Conservation (phyloP, 2,888 invertebrate species). For the Parthenolecanium corni region DNA sequence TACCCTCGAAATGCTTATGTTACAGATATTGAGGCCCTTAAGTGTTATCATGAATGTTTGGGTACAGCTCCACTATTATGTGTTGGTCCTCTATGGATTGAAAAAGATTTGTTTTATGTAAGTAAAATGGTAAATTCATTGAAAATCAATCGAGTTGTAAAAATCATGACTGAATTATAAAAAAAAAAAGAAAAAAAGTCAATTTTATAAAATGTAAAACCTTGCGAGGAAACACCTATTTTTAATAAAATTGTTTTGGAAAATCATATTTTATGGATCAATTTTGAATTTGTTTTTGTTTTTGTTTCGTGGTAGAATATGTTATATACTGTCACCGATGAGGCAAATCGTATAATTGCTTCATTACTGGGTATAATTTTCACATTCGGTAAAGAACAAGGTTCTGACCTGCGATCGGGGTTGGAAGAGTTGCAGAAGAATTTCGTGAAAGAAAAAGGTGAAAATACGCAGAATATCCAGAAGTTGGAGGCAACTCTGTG, state of each 20-base stretch:
- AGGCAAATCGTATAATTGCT: neutral
- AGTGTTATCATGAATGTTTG: slow-evolving; percentile 1
- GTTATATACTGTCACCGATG: neutral
- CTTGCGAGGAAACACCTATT: no score
- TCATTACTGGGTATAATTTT: neutral
- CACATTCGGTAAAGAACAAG: no score
- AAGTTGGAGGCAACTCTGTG: neutral
- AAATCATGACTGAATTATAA: no score
- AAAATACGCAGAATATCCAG: neutral
- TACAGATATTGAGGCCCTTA: slow-evolving; percentile 9
- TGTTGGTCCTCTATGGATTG: neutral
- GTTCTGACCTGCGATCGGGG: no score
- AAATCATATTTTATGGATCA: no score
- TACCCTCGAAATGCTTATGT: no score
- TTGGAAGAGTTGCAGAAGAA: no score
- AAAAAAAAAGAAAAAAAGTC: no score
- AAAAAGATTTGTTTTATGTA: neutral
- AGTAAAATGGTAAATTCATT: neutral
- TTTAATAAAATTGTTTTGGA: no score
- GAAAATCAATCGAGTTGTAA: no score
- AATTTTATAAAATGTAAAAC: no score
- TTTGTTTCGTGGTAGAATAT: neutral
- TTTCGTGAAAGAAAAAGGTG: neutral
- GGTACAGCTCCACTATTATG: slow-evolving; percentile 2
- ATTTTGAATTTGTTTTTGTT: neutral